phyloP scores from a whole-genome alignment of 2,888 invertebrate genomes.

The Tetragonisca angustula region DNA sequence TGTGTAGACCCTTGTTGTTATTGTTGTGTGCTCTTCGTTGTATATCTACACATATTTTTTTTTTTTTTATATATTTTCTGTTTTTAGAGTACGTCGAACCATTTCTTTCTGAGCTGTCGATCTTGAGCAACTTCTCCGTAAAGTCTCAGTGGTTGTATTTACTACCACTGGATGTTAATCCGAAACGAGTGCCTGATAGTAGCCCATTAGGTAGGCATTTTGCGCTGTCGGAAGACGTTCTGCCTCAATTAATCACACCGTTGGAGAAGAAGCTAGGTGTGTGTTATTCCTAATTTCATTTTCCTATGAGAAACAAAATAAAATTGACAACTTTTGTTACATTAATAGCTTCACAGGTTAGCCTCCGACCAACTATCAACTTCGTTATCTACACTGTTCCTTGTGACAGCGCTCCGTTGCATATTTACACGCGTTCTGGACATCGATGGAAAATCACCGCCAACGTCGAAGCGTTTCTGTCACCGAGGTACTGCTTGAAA shows the following conservation, averaged over 20 bases:
- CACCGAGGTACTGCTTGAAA: conserved; percentile 85
- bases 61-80: conserved; percentile 7
- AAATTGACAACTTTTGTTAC: not conserved
- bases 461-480: conserved; percentile 90
- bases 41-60: not conserved
- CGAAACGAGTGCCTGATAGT: conserved; percentile 86
- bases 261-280: conserved; percentile 91
- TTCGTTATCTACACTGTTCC: conserved; percentile 93
- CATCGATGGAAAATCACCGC: conserved; percentile 73
- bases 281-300: not conserved
- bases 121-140: conserved; percentile 91
- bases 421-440: conserved; percentile 86
- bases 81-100: conserved; percentile 90
- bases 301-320: not conserved
- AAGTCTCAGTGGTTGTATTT: conserved; percentile 96
- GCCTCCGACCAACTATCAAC: conserved; percentile 92
- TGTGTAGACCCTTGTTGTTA: not conserved
- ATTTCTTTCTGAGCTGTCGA: conserved; percentile 89
- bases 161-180: conserved; percentile 90
- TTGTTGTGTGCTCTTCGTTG: not conserved
- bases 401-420: conserved; percentile 89
- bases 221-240: conserved; percentile 88
- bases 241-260: conserved; percentile 93
- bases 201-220: conserved; percentile 86
- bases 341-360: conserved; percentile 90